Base-by-base conservation (phyloP, 2,888 invertebrate species). In the Melipona bicolor region DNA sequence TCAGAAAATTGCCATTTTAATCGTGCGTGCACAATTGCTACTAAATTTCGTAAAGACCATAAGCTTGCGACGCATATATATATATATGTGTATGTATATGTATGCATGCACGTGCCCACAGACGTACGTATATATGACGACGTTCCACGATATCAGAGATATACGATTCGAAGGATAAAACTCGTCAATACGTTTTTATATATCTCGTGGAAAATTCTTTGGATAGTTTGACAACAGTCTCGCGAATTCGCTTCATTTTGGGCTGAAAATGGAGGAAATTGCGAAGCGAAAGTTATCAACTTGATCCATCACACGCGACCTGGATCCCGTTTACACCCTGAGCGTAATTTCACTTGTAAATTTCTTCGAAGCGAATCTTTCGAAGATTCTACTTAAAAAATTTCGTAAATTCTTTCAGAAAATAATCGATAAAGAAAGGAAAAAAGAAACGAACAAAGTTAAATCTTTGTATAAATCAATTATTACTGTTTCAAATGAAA, bases 31-130 rank as follows among this genome's bases (percentile, higher is more conserved):
- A 74, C 86, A 87, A 85, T 88, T 87, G 77, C 83, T 70, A 75
- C 79, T 89, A 86, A 86, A 87, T 86, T 84, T 80, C 78, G 71
- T 80, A 81, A 78, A 80, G 80, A 85, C 73, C 32, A 72, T 84
- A 80, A 75, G 73, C 86, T 36, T 21, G 24, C 21, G 32, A 4
- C 49, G 36, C 54, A 27, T 56, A 56, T 49, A 43, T 1, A 36
- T 32, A 2, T 32, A 32, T 32, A 32, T 32, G 0, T 32, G 0
- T 32, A 32, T 32, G 3, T 32, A 3, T 32, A 32, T 17, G 32
- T n/a, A 62, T 64, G 36, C 36, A 62, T 24, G 73, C 27, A 3
- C n/a, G 2, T 32, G 52, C 27, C 49, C n/a, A 59, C 61, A n/a
- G 19, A 17, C 54, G 24, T 54, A 67, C 49, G 36, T 17, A 49